Percentiles rank a stretch among this genome's conserved stretches.
Conservation (phyloP, 1,140 invertebrate species). For the Diplogasteroides magnus region DNA sequence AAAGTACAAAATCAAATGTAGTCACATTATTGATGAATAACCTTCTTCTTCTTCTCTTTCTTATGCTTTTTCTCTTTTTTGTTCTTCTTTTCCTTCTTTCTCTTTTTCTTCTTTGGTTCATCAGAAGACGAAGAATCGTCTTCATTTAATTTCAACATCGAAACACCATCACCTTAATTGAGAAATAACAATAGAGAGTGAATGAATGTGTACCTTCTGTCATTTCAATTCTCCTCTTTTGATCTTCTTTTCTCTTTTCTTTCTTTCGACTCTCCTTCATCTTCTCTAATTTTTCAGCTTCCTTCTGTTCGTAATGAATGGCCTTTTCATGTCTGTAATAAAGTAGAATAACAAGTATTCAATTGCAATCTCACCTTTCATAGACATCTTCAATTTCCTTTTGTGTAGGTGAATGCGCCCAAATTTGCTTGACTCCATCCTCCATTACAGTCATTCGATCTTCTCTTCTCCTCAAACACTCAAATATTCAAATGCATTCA, state of each 20-base stretch:
- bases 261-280: conserved; percentile 37
- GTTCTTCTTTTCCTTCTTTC: conserved; percentile 34
- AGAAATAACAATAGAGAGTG: too few relatives aligned
- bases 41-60: conserved; percentile 15
- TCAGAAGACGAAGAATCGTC: conserved; percentile 12
- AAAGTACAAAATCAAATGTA: conserved; percentile 4
- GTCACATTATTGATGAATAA: too few relatives aligned
- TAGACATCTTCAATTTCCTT: conserved; percentile 35
- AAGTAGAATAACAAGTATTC: too few relatives aligned
- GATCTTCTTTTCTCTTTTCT: conserved; percentile 10
- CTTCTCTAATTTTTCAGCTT: conserved; percentile 19
- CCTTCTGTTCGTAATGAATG: conserved; percentile 31
- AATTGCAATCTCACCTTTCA: conserved; percentile 10
- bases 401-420: conserved; percentile 45
- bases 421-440: conserved; percentile 35
- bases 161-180: too few relatives aligned
- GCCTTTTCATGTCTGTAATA: too few relatives aligned
- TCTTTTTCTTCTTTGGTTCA: conserved; percentile 19
- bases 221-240: conserved; percentile 17
- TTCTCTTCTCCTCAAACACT: conserved; percentile 39
- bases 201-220: conserved; percentile 13
- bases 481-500: too few relatives aligned
- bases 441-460: conserved; percentile 34
- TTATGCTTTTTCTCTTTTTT: conserved; percentile 23
- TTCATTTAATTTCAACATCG: neutral